Base-by-base conservation (phyloP, 2,888 invertebrate species). In the Caenorhabditis sp. region DNA sequence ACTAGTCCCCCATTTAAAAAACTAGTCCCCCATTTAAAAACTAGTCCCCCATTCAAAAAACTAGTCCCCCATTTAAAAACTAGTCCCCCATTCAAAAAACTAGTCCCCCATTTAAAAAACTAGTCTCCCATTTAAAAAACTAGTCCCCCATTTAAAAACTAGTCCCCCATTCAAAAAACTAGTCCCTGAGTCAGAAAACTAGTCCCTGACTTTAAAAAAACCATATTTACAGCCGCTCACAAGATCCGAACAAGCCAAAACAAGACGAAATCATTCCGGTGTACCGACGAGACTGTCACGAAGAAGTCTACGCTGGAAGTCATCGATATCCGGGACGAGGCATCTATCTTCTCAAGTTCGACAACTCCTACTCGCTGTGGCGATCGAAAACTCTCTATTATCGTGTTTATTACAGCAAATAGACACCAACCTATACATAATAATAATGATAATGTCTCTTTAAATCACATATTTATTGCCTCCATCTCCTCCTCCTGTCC, bases 331-430 rank as follows among this genome's bases (percentile, higher is more conserved):
- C 97, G 0, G 97, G 96, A 1, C 93, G 94, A 89, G 99, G 99
- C 21, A 94, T 97, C 50, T 99, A 99, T 89, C 91, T 97, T 88
- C 91, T 99, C 53, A 99, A 99, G 90, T 99, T 99, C 89, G 99
- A 99, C 90, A 99, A 99, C 90, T 95, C 97, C 0, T 99, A 97
- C 89, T 97, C 96, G 64, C 91, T 99, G 82, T 99, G 97, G 97
- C 92, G 99, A 86, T 96, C 96, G 83, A 99, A 99, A 92, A 96
- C 95, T 57, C 92, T 99, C 64, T 99, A 97, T 89, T 99, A 99
- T 89, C 92, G 97, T 89, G 96, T 99, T 61, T 99, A 96, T 89
- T 99, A 99, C 89, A 96, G 83, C 66, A 88, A 86, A 69, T 87
- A 81, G 43, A 14, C 17, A 43, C 17, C 2, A 43, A 17, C 43